Base-by-base conservation (phyloP, 2,797 vertebrate species). In the Tympanoctomys barrerae region DNA sequence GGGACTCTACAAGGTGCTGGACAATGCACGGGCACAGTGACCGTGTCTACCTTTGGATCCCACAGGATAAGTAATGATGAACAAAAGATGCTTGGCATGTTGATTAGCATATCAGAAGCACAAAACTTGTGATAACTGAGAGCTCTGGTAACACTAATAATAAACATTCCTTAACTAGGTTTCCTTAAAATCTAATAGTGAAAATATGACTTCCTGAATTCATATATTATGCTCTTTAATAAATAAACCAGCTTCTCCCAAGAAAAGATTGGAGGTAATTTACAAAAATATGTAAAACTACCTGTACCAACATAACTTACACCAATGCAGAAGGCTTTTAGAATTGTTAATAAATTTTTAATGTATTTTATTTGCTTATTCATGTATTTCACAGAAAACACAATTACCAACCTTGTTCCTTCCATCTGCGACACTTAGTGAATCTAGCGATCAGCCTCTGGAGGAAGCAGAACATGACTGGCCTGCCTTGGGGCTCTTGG, bases 281-380 rank as follows among this genome's bases (percentile, higher is more conserved):
- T 71, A 84, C 24, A 87, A 91, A 96, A 97, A 84, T 66, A 94
- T 59, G n/a, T 83, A 89, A 95, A 80, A 84, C 24, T 64, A 87
- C 64, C 73, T 86, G 12, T 46, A 57, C 10, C 28, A 59, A 89
- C 31, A 57, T 87, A 93, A 84, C 31, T 85, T 93, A 70, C 1
- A n/a, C 18, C 6, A 31, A 57, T 70, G 52, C 92, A 71, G 59
- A 87, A 92, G 83, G 83, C 57, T 84, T 92, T 85, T 79, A 87
- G 16, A 91, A 31, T 71, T 71, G 42, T 75, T 71, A 39, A 94
- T 92, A 91, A 70, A 71, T 87, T 87, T 92, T 71, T 91, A 80
- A 81, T 80, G 24, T 6, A 19, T 85, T 90, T 88, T 64, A 64
- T 88, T 86, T 96, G 36, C 33, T 86, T 90, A 59, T 83, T 90